A percentile compares a stretch with the other conserved stretches of the same genome.
Evolutionary conservation across 1,140 invertebrate species (phyloP).

Genomic region (Homalodisca vitripennis): DNA sequence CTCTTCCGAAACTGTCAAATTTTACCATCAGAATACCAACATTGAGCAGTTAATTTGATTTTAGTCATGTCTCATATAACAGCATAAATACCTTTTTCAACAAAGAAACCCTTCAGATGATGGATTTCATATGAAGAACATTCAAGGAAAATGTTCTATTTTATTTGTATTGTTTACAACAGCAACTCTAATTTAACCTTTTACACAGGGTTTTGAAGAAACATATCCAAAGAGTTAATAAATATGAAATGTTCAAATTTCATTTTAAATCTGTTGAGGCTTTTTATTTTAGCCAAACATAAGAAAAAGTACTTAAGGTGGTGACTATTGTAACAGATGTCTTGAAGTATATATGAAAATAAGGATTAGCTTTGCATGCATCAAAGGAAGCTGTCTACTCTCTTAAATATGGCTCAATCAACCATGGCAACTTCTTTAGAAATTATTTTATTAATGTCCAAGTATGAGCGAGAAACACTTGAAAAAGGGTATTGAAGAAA

Average conservation of each 20-base stretch:
- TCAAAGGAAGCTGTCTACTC: background rate
- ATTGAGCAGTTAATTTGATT: no score
- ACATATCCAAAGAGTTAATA: background rate
- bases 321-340: background rate
- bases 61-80: no score
- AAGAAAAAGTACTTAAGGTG: background rate
- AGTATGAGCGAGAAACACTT: slow-evolving; percentile 7
- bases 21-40: no score
- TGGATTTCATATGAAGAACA: slow-evolving; percentile 2
- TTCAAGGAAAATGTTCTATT: background rate
- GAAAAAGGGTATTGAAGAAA: background rate
- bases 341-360: background rate
- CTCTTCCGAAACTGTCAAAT: no score
- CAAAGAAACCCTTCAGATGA: no score
- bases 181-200: background rate
- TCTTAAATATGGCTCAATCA: background rate
- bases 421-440: slow-evolving; percentile 12
- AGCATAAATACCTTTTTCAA: no score
- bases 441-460: background rate
- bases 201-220: slow-evolving; percentile 2
- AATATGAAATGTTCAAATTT: background rate
- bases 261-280: background rate
- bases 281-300: background rate
- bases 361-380: background rate
- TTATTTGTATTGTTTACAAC: background rate